Conservation (phyloP, 1,140 invertebrate genomes). For the Mylabris phalerata region DNA sequence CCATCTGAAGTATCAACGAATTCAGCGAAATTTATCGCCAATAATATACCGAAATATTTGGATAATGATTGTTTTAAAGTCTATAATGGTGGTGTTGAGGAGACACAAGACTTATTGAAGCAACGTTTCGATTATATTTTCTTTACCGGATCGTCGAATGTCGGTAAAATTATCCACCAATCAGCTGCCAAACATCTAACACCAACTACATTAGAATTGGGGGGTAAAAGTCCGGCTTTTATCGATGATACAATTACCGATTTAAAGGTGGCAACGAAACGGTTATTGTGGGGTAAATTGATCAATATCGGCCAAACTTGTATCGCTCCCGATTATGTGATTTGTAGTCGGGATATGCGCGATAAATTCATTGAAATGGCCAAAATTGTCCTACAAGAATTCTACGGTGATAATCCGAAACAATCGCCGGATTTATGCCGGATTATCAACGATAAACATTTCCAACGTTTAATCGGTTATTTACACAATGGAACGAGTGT, state of each 20-base stretch:
- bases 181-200: conserved; percentile 90
- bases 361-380: conserved; percentile 59
- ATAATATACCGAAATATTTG: conserved; percentile 84
- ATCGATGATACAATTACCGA: conserved; percentile 69
- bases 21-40: conserved; percentile 63
- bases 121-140: conserved; percentile 96
- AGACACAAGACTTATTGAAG: conserved; percentile 80
- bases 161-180: conserved; percentile 81
- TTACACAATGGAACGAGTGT: conserved; percentile 62
- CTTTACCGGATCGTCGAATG: conserved; percentile 83
- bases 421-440: conserved; percentile 74
- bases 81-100: conserved; percentile 70
- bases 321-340: conserved; percentile 93
- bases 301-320: conserved; percentile 95
- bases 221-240: conserved; percentile 89
- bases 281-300: conserved; percentile 93
- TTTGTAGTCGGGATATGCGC: conserved; percentile 74
- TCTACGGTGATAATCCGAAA: conserved; percentile 76
- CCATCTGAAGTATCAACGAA: conserved; percentile 83
- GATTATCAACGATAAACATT: conserved; percentile 81
- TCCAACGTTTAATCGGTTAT: conserved; percentile 41
- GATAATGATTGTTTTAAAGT: conserved; percentile 53
- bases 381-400: conserved; percentile 65
- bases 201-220: conserved; percentile 89
- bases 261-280: conserved; percentile 59